These are phyloP conservation scores for Acanthiza pusilla DNA, from an alignment of 2,797 vertebrate species.

Conservation along the genomic window DNA sequence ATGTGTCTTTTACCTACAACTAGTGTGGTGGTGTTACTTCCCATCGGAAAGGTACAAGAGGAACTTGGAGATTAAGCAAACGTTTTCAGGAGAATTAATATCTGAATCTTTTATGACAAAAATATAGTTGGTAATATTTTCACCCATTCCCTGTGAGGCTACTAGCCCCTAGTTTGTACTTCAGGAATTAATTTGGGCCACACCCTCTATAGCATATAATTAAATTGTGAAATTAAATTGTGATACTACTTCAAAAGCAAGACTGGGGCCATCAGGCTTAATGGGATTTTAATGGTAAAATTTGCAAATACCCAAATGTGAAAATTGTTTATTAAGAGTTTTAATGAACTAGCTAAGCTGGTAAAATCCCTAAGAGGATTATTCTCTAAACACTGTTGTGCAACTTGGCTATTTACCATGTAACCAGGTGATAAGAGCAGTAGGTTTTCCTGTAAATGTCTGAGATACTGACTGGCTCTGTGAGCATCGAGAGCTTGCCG, in stretches of 20 bases:
- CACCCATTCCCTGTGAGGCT: neutral
- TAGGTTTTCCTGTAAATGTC: slow-evolving; percentile 16
- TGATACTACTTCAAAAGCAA: neutral
- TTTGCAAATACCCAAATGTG: neutral
- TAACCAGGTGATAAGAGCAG: neutral
- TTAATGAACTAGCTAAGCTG: neutral
- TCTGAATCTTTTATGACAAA: neutral
- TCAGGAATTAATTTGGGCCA: neutral
- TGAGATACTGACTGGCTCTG: neutral
- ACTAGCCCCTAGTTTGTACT: neutral
- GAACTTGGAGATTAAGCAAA: neutral
- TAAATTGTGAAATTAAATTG: neutral
- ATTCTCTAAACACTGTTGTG: neutral
- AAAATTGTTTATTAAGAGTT: neutral
- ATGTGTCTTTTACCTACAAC: neutral
- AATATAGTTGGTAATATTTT: neutral
- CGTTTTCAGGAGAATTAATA: neutral
- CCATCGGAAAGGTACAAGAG: neutral
- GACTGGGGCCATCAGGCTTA: neutral
- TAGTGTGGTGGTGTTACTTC: neutral
- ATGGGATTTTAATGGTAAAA: slow-evolving; percentile 15
- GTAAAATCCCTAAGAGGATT: slow-evolving; percentile 22
- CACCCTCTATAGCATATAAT: neutral
- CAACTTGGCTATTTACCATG: slow-evolving; percentile 7
- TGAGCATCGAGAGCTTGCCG: neutral